Percentiles rank a stretch among this genome's conserved stretches.
These are phyloP conservation scores for Strigamia maritima DNA, from an alignment of 2,888 invertebrate species.

Conservation along the genomic window DNA sequence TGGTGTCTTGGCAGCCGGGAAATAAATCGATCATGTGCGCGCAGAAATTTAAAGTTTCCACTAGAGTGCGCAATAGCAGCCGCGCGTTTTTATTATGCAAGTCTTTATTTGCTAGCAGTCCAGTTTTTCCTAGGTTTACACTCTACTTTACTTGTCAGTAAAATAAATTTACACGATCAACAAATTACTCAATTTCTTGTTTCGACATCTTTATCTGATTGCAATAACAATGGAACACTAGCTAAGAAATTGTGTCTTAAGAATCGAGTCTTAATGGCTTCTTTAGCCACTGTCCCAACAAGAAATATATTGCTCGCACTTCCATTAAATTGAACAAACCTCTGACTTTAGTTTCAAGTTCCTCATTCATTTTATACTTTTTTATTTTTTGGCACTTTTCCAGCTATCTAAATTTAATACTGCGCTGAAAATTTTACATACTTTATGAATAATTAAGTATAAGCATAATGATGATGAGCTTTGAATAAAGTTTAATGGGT, in stretches of 20 bases:
- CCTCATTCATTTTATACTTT: neutral
- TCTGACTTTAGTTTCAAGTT: neutral
- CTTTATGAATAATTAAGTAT: neutral
- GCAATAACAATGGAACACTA: neutral
- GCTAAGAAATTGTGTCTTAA: neutral
- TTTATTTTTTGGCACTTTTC: neutral
- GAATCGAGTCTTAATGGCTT: neutral
- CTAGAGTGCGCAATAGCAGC: neutral
- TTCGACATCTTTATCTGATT: neutral
- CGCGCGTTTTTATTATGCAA: neutral
- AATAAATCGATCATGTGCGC: neutral
- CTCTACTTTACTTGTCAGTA: neutral
- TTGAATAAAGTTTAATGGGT: neutral
- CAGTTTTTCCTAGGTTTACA: neutral
- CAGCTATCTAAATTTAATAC: slow-evolving; percentile 18
- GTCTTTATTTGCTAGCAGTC: neutral
- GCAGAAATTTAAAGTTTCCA: neutral
- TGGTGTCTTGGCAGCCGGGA: neutral
- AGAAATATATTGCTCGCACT: neutral
- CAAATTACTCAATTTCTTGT: slow-evolving; percentile 7
- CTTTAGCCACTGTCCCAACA: neutral
- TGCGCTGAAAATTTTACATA: neutral
- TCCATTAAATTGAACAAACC: neutral
- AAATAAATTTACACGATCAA: neutral
- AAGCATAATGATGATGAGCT: neutral